Base-by-base conservation (phyloP, 2,113 vertebrate species). In the Brachirus orientalis region DNA sequence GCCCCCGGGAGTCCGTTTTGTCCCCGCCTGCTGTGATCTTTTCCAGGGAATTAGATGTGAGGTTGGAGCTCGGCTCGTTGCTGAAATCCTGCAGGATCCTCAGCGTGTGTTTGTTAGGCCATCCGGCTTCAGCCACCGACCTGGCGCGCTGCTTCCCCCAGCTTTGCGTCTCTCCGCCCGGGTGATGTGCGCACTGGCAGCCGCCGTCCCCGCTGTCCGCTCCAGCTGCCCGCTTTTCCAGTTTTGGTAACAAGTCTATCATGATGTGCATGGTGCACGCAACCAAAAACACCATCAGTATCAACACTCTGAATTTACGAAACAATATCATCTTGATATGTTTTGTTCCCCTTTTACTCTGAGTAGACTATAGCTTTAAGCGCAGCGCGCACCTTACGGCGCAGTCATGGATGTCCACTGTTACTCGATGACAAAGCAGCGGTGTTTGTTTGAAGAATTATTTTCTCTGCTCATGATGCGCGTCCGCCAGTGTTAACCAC, bases 201-300 rank as follows among this genome's bases (percentile, higher is more conserved):
- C 90, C 91, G 80, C 77, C 82, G 3, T 90, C 84, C 36, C 80
- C 90, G 73, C 90, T 52, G 53, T 88, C 86, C 71, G 92, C 77
- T 69, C 91, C 90, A 4, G 77, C 57, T 2, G 93, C 86, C 1
- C 94, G 90, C 83, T 91, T 92, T 89, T 97, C 96, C 83, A 97
- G 93, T 79, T 93, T 94, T 3, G 96, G 96, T 76, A 98, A 84
- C 87, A 98, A 83, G 90, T 97, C 96, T 70, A 98, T 94, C 92
- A 94, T 93, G 74, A 98, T 95, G 90, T 98, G 96, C 94, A 97
- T 93, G 56, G 96, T 96, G 89, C 97, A 97, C 35, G 96, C 96
- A 28, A 95, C 82, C 56, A 98, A 78, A 69, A 98, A 96, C 58
- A 95, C 95, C 94, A 93, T 92, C 19, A 97, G 91, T 56, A 98